Percentiles rank a stretch among this genome's conserved stretches.
phyloP scores from a whole-genome alignment of 2,888 invertebrate species.

The Bellardia pandia region DNA sequence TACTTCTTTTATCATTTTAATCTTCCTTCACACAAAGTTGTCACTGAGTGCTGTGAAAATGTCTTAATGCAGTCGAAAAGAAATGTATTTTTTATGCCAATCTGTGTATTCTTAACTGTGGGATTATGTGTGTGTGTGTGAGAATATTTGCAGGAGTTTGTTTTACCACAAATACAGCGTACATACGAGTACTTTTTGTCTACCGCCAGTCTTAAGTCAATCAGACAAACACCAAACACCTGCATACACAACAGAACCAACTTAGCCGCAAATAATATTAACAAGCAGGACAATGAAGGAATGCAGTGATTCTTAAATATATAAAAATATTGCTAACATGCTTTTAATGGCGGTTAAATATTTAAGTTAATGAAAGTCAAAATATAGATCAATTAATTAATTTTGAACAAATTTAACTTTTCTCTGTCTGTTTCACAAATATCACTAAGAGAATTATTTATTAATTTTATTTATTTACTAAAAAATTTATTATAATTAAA shows the following conservation, averaged over 20 bases:
- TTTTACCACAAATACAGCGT: background rate
- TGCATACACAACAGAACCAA: background rate
- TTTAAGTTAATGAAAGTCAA: too few species aligned
- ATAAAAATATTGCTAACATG: too few species aligned
- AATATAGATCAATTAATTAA: too few species aligned
- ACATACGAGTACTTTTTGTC: background rate
- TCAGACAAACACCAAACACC: background rate
- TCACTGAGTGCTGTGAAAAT: constrained; percentile 33
- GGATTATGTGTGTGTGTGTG: background rate
- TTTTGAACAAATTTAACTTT: too few species aligned
- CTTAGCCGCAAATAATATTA: background rate
- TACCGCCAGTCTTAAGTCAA: background rate
- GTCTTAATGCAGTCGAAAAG: constrained; percentile 39
- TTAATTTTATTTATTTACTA: too few species aligned
- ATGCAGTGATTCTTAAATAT: background rate
- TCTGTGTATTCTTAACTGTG: background rate
- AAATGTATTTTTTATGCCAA: background rate
- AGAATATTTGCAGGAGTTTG: background rate
- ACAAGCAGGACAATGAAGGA: background rate
- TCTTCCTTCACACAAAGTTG: constrained; percentile 16
- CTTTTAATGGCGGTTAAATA: too few species aligned
- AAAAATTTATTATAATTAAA: too few species aligned
- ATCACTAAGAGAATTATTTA: too few species aligned
- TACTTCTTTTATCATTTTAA: background rate
- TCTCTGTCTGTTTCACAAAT: too few species aligned